Base-by-base conservation (phyloP, 2,797 vertebrate genomes). In the Mallotus villosus region DNA sequence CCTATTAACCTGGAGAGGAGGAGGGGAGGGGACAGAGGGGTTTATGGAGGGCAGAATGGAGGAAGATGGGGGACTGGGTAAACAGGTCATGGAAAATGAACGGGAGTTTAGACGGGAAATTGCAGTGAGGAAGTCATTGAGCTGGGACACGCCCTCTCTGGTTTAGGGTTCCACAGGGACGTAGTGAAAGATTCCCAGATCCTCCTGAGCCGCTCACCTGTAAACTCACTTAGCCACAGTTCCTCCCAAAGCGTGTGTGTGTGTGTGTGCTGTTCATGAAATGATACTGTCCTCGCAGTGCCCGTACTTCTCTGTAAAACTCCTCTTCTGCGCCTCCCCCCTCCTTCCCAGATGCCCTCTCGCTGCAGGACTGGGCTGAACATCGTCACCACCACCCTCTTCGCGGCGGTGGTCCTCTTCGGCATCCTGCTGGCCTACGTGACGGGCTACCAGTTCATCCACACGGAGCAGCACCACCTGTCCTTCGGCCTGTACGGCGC, bases 401-500 rank as follows among this genome's bases (percentile, higher is more conserved):
- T 99, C 21, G 97, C 97, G 34, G 86, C 95, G 82, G 94, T 89
- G 29, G 97, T 99, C 82, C 94, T 99, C 81, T 96, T 96, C 74
- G 95, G 95, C 81, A 97, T 99, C 87, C 90, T 98, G 60, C 92
- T 97, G 4, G 97, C 97, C 79, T 99, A 99, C 3, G 93, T 99
- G 74, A 99, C 97, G 1, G 97, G 98, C 60, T 99, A 99, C 91
- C 97, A 99, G 91, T 98, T 99, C 88, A 97, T 99, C 88, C 97
- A 96, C 90, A 99, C 97, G 0, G 97, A 99, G 87, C 95, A 97
- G 89, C 97, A 99, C 91, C 95, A 99, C 91, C 95, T 99, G 63
- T 99, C 98, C 72, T 99, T 99, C 0, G 98, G 98, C 67, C 94
- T 99, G 64, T 99, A 99, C 58, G 98, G 98, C 1, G 97, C 97